Conservation (phyloP, 2,888 invertebrate species). For the Harpalus rubripes region DNA sequence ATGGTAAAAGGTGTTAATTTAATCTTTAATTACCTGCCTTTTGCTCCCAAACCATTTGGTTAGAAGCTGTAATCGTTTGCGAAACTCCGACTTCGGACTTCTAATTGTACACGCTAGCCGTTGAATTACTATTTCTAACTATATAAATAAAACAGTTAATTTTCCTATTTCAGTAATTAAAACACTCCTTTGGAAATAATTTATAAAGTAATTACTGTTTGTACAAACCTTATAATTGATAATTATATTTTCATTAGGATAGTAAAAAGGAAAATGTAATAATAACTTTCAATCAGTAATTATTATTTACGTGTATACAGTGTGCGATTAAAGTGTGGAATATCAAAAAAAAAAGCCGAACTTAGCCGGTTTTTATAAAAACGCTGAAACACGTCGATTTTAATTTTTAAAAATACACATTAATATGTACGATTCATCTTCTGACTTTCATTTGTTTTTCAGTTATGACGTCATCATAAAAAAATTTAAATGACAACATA, state of each 20-base stretch:
- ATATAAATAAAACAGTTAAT: background rate
- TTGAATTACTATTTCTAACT: background rate
- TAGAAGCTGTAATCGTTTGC: background rate
- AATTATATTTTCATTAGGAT: conserved; percentile 1
- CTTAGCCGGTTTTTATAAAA: too few relatives aligned
- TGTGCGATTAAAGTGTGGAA: too few relatives aligned
- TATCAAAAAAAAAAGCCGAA: too few relatives aligned
- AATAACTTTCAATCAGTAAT: background rate
- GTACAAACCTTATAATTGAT: background rate
- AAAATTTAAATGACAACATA: too few relatives aligned
- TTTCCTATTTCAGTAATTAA: background rate
- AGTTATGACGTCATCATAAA: too few relatives aligned
- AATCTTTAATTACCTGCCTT: background rate
- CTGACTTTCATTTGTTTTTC: too few relatives aligned
- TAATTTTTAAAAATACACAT: too few relatives aligned
- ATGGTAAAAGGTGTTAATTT: background rate
- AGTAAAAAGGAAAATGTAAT: background rate
- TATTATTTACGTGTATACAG: background rate
- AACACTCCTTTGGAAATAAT: background rate
- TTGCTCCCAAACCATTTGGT: background rate
- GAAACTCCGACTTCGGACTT: background rate
- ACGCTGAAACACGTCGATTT: too few relatives aligned
- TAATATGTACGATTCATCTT: too few relatives aligned
- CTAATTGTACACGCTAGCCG: background rate
- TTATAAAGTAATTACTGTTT: background rate